These are phyloP conservation scores for Perodicticus potto DNA, from an alignment of 2,797 vertebrate genomes.

Conservation along the genomic window DNA sequence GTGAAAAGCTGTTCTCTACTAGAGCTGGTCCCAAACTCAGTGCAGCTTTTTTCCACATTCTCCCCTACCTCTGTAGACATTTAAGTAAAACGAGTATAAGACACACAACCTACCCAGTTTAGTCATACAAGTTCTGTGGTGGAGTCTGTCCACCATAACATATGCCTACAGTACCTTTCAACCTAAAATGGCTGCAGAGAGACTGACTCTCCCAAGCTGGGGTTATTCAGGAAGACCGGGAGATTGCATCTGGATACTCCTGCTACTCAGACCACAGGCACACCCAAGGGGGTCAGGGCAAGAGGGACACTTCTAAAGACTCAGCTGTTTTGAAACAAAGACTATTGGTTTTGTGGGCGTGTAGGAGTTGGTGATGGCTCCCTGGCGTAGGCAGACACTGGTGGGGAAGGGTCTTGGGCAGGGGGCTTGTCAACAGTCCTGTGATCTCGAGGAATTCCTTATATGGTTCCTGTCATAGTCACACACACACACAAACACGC, in stretches of 20 bases:
- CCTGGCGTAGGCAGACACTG: neutral
- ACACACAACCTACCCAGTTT: neutral
- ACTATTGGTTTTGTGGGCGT: neutral
- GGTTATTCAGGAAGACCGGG: neutral
- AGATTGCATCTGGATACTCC: neutral
- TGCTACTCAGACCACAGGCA: neutral
- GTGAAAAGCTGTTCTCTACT: neutral
- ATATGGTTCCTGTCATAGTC: no score
- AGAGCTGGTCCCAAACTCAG: neutral
- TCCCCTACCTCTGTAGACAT: neutral
- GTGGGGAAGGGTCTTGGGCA: no score
- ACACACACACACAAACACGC: fast-evolving
- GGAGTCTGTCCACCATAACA: neutral
- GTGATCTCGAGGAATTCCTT: no score
- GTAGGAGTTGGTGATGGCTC: neutral
- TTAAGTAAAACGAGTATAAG: neutral
- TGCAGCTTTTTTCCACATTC: neutral
- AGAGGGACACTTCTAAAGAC: neutral
- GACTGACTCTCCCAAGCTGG: neutral
- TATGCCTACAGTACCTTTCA: neutral
- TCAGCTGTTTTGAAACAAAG: neutral
- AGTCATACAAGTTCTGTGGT: neutral
- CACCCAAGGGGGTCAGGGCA: neutral
- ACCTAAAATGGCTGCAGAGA: neutral
- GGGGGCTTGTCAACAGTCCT: no score